Percentiles rank a stretch among this genome's conserved stretches.
Evolutionary conservation across 2,797 vertebrate genomes (phyloP).

Genomic region (Paguma larvata): DNA sequence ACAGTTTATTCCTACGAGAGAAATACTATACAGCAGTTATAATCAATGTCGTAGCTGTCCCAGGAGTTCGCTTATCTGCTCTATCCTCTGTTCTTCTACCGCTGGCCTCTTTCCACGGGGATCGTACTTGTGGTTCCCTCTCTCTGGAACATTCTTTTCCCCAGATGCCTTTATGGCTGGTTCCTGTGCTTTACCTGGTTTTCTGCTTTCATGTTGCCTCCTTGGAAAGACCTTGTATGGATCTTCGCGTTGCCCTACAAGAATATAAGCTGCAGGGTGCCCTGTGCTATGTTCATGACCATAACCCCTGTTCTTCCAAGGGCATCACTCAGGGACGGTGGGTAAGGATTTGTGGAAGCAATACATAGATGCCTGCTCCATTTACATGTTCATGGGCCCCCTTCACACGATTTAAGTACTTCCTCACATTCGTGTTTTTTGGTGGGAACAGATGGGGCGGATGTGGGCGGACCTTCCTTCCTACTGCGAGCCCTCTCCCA

Average conservation of each 20-base stretch:
- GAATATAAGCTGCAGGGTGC: neutral
- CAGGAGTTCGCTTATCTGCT: no score
- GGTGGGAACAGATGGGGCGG: neutral
- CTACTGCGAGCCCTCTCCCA: neutral
- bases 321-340: neutral
- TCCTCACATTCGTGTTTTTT: neutral
- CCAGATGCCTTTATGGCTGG: neutral
- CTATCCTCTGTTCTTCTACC: neutral
- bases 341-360: neutral
- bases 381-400: neutral
- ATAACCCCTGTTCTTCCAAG: neutral
- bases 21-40: neutral
- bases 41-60: neutral
- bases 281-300: neutral
- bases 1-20: neutral
- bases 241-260: neutral
- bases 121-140: neutral
- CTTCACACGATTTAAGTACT: rapidly evolving
- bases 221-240: neutral
- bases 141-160: neutral
- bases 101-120: neutral
- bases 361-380: neutral
- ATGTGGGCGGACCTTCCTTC: neutral
- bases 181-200: neutral
- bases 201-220: neutral